phyloP scores from a whole-genome alignment of 1,140 invertebrate genomes.

The Antheraea mylitta region DNA sequence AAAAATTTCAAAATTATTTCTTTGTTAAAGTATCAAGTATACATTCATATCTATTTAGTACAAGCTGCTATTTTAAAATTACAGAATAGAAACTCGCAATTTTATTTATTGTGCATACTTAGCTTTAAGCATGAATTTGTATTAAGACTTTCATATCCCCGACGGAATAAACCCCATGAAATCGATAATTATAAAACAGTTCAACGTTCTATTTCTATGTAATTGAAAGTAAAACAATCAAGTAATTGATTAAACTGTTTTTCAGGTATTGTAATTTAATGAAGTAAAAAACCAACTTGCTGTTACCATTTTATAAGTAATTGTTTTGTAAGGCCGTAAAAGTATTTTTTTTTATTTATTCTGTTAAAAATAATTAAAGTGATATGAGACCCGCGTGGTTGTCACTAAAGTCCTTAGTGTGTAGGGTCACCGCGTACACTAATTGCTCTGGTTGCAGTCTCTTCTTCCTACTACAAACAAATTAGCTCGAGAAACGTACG shows the following conservation, averaged over 20 bases:
- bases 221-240: neutral
- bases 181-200: neutral
- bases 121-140: too few relatives aligned
- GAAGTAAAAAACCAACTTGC: neutral
- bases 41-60: too few relatives aligned
- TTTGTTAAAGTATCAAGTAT: too few relatives aligned
- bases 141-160: neutral
- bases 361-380: slow-evolving; percentile 34
- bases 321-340: slow-evolving; percentile 19
- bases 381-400: slow-evolving; percentile 28
- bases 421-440: slow-evolving; percentile 38
- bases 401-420: slow-evolving; percentile 41
- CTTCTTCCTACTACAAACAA: slow-evolving; percentile 50
- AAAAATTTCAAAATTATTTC: too few relatives aligned
- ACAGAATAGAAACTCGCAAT: too few relatives aligned
- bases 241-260: slow-evolving; percentile 1
- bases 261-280: slow-evolving; percentile 8
- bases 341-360: slow-evolving; percentile 29
- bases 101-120: too few relatives aligned
- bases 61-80: too few relatives aligned
- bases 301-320: slow-evolving; percentile 19
- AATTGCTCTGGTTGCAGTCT: slow-evolving; percentile 52
- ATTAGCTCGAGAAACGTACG: slow-evolving; percentile 51
- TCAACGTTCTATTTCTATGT: neutral
- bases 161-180: neutral